Evolutionary conservation across 2,888 invertebrate genomes (phyloP).

Genomic region (Apocheima hispidaria): DNA sequence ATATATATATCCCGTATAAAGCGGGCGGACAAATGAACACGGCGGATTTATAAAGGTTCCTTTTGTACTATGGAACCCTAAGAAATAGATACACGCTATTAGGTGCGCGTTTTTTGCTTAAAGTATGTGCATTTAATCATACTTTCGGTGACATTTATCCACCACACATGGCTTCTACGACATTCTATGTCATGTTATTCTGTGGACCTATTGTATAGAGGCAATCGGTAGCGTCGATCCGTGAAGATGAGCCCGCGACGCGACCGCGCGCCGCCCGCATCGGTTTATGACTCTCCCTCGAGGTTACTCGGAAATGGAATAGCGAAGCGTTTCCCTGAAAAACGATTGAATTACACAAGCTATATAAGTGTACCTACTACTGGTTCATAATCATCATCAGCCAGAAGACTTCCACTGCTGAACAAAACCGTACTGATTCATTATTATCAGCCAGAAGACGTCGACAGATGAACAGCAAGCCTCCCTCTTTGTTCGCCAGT

Average conservation of each 20-base stretch:
- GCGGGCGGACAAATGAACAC: too few relatives aligned
- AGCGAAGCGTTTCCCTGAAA: constrained; percentile 22
- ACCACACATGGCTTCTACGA: not conserved
- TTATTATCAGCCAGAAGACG: too few relatives aligned
- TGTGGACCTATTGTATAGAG: constrained; percentile 53
- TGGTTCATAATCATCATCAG: too few relatives aligned
- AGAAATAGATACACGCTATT: too few relatives aligned
- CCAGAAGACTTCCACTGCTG: too few relatives aligned
- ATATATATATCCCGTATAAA: too few relatives aligned
- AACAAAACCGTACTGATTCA: too few relatives aligned
- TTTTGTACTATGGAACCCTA: too few relatives aligned
- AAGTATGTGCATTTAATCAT: not conserved
- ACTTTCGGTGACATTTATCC: not conserved
- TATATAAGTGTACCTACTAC: too few relatives aligned
- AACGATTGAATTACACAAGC: not conserved
- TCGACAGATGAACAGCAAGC: too few relatives aligned
- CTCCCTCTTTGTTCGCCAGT: too few relatives aligned
- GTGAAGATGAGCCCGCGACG: constrained; percentile 62
- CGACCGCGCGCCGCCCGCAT: constrained; percentile 72
- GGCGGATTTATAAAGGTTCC: too few relatives aligned
- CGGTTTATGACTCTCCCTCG: constrained; percentile 70
- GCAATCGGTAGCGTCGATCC: constrained; percentile 44
- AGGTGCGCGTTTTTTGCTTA: not conserved
- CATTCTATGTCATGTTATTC: not conserved
- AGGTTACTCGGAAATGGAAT: constrained; percentile 48